These are phyloP conservation scores for Chroicocephalus ridibundus DNA, from an alignment of 2,113 vertebrate genomes.

Conservation along the genomic window DNA sequence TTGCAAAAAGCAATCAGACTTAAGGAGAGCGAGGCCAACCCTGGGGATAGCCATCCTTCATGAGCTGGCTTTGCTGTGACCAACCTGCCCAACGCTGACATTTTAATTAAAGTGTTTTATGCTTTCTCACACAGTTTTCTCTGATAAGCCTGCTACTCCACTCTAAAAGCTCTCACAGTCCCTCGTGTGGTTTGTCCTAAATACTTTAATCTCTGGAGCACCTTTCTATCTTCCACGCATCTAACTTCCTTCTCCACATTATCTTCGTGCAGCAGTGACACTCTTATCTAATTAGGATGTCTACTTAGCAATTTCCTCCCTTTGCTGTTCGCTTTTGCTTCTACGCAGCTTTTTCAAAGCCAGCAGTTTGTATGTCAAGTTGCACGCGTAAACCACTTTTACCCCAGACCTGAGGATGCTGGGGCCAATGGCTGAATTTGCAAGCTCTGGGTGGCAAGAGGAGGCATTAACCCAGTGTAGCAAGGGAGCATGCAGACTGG, in stretches of 20 bases:
- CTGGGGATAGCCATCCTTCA: background rate
- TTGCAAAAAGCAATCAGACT: background rate
- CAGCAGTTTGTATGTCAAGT: background rate
- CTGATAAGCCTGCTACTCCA: background rate
- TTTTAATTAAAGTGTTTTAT: background rate
- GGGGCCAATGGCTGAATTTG: background rate
- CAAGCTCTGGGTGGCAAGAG: background rate
- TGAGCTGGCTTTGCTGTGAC: background rate
- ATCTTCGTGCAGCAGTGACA: background rate
- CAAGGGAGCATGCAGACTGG: background rate
- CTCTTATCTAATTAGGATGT: background rate
- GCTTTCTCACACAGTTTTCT: background rate
- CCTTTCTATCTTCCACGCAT: background rate
- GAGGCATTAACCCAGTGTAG: background rate
- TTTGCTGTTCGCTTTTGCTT: background rate
- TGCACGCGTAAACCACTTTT: background rate
- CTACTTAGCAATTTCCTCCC: background rate
- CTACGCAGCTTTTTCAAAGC: background rate
- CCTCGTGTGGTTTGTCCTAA: background rate
- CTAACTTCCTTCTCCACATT: background rate
- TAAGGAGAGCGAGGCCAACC: background rate
- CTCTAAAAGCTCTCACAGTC: background rate
- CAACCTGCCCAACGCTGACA: background rate
- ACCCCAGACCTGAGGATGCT: background rate
- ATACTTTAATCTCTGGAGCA: background rate